Base-by-base conservation (phyloP, 2,113 vertebrate genomes). In the Pyrgilauda ruficollis region DNA sequence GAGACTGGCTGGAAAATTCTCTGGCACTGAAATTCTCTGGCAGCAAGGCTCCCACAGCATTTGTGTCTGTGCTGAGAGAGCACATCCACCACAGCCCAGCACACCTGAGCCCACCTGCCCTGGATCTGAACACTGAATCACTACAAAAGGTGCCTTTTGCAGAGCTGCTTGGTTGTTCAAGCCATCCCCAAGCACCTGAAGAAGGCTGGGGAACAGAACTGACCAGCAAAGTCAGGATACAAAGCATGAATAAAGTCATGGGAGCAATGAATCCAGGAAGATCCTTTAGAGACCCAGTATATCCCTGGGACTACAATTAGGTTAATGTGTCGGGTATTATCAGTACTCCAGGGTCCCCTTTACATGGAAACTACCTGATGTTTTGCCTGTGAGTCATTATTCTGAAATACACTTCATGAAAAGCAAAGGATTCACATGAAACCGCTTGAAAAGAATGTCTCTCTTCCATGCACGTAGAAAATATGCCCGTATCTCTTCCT, bases 101-200 rank as follows among this genome's bases (percentile, higher is more conserved):
- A 35, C 37, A 37, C 9, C 41, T 8, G 21, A 33, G 46, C 19
- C 35, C 76, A 31, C 41, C 63, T 33, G 49, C 43, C 33, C 70
- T 21, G 0, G 0, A 7, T 2, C 3, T 37, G 9, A 69, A 22
- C 27, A 6, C 2, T 6, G 9, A 39, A 67, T 3, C 28, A 35
- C 47, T 4, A 68, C 31, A 63, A 84, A 46, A 86, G 4, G n/a
- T 10, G 39, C 47, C 28, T 49, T 63, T 28, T 3, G 10, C 43
- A 50, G 58, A 76, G 24, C 3, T 1, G 10, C 3, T 5, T 14
- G 18, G 2, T 44, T 24, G 13, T 11, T 72, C 1, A 2, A 46
- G 52, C 13, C n/a, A 28, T 7, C 24, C 7, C 6, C 2, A 33
- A 24, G 10, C 15, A 4, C 80, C 7, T 31, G 59, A 19, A 49